Base-by-base conservation (phyloP, 2,888 invertebrate genomes). In the Platerodrilus igneus region DNA sequence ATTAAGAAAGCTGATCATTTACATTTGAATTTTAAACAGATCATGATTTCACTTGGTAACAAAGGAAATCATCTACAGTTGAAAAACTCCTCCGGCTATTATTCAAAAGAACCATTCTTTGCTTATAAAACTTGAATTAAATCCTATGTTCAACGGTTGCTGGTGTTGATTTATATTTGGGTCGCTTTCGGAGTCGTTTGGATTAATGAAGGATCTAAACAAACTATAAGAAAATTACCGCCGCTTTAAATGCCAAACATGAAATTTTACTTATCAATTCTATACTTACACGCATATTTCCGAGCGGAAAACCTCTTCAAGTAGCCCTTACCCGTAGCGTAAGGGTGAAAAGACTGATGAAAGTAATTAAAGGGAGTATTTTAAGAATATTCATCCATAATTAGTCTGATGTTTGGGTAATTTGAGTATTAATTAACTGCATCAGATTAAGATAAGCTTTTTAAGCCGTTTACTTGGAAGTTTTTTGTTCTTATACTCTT, bases 351-450 rank as follows among this genome's bases (percentile, higher is more conserved):
- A 48, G 45, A 45, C 40, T 41, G 52, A 47, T 40, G 52, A 35
- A 37, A 40, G 52, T 57, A 59, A 58, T 58, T 58, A 59, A 55
- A 55, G 52, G 52, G 56, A 53, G 52, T 50, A 53, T 55, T 56
- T 58, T 53, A 37, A 50, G 56, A 57, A 57, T 59, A 56, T 59
- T 54, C 54, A 51, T 57, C 57, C 56, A 60, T 60, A 60, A 60
- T 62, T 60, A 60, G 55, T 50, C 52, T 49, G 39, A 53, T 57
- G 57, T 56, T 59, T 58, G 51, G 54, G 62, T 61, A 62, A 62
- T 59, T 58, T 48, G 60, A 61, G 62, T 58, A 61, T 57, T 58
- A 59, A 59, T 59, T 58, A 58, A 58, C 51, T 55, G 57, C 47
- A 55, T 52, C 47, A 53, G 55, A 60, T 59, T 60, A 56, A 61